Percentiles rank a stretch among this genome's conserved stretches.
Conservation (phyloP, 1,140 invertebrate genomes). For the Eciton burchellii region DNA sequence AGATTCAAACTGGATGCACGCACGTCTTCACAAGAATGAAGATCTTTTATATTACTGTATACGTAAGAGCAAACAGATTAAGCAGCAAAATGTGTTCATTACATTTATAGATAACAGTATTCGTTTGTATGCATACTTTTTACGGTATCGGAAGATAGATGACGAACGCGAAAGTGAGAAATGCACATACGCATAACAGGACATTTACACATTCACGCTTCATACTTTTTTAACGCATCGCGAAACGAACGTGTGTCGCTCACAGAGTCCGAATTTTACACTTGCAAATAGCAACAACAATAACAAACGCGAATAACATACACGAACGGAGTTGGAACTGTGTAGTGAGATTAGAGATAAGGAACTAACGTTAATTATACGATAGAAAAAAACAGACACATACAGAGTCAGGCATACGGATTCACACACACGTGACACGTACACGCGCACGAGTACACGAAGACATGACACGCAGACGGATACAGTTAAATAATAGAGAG, state of each 20-base stretch:
- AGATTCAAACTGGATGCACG: conserved; percentile 9
- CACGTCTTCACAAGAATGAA: not conserved
- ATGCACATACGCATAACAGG: conserved; percentile 8
- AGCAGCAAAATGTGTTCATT: conserved; percentile 81
- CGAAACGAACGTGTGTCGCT: not conserved
- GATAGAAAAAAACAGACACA: not conserved
- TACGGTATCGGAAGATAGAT: conserved; percentile 61
- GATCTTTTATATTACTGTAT: conserved; percentile 27
- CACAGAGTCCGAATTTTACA: conserved; percentile 4
- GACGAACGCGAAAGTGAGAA: conserved; percentile 45
- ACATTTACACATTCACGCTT: not conserved
- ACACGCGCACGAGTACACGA: too few relatives aligned
- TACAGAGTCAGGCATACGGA: not conserved
- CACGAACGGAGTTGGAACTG: not conserved
- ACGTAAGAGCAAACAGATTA: not conserved
- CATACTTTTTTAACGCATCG: not conserved
- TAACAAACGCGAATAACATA: not conserved
- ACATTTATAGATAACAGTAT: conserved; percentile 82
- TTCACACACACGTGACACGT: not conserved
- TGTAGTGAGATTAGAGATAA: not conserved
- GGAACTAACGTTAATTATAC: conserved; percentile 19
- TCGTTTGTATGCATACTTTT: conserved; percentile 78
- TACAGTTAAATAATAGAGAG: conserved; percentile 50
- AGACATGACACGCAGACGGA: conserved; percentile 42
- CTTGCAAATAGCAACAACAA: conserved; percentile 32